Evolutionary conservation across 2,888 invertebrate species (phyloP).

Genomic region (Aphodius sticticus): DNA sequence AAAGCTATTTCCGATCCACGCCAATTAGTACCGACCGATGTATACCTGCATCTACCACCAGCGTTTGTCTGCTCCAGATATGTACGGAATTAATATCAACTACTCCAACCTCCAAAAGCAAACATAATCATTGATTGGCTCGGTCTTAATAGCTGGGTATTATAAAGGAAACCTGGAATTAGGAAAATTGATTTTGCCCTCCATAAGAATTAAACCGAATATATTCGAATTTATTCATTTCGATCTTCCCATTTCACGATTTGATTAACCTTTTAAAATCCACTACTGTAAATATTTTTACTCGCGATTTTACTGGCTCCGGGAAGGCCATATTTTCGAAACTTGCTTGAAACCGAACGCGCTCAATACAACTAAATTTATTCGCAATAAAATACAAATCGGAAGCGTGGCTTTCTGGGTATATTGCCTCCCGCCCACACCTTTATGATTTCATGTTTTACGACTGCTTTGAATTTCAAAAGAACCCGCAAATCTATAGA

Average conservation of each 20-base stretch:
- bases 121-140: neutral
- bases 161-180: neutral
- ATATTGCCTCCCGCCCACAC: neutral
- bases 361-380: slow-evolving; percentile 4
- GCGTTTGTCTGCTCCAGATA: neutral
- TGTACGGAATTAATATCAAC: neutral
- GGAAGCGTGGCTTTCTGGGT: neutral
- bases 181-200: neutral
- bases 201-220: neutral
- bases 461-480: neutral
- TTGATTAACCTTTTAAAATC: neutral
- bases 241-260: neutral
- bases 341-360: neutral
- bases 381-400: neutral
- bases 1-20: neutral
- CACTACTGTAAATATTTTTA: neutral
- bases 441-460: slow-evolving; percentile 4
- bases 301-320: neutral
- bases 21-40: neutral
- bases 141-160: neutral
- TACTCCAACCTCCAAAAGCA: neutral
- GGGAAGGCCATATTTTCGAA: neutral
- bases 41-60: neutral
- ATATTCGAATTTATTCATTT: neutral
- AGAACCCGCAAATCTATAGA: neutral